These are phyloP conservation scores for Ormyrus thymus DNA, from an alignment of 2,888 invertebrate genomes.

Conservation along the genomic window DNA sequence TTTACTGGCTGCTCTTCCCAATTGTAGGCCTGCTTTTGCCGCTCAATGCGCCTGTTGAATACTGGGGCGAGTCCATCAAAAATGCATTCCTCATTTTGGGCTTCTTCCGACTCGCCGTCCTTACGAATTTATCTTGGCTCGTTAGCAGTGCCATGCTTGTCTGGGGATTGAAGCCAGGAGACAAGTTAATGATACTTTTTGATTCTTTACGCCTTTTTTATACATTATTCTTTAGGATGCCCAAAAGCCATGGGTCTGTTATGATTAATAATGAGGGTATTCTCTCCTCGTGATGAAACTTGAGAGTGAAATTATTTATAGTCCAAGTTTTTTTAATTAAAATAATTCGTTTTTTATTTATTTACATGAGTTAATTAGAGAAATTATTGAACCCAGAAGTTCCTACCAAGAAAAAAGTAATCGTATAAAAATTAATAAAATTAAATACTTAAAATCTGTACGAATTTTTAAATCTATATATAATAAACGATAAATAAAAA, in stretches of 20 bases:
- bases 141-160: constrained; percentile 84
- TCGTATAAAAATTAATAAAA: no score
- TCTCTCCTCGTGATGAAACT: constrained; percentile 24
- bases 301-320: no score
- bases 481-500: no score
- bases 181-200: constrained; percentile 80
- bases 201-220: constrained; percentile 62
- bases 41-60: constrained; percentile 85
- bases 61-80: constrained; percentile 84
- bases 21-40: constrained; percentile 82
- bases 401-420: no score
- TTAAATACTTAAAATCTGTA: no score
- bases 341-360: no score
- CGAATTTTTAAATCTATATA: no score
- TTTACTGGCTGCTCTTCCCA: constrained; percentile 82
- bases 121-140: constrained; percentile 82
- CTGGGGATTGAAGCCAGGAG: constrained; percentile 83
- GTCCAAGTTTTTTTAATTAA: no score
- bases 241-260: constrained; percentile 68
- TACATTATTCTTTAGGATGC: constrained; percentile 66
- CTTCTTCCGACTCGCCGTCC: constrained; percentile 81
- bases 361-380: no score
- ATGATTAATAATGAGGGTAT: constrained; percentile 65
- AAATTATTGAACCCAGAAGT: no score
- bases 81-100: constrained; percentile 82